phyloP scores from a whole-genome alignment of 2,113 vertebrate species.

The Acrocephalus kingi region DNA sequence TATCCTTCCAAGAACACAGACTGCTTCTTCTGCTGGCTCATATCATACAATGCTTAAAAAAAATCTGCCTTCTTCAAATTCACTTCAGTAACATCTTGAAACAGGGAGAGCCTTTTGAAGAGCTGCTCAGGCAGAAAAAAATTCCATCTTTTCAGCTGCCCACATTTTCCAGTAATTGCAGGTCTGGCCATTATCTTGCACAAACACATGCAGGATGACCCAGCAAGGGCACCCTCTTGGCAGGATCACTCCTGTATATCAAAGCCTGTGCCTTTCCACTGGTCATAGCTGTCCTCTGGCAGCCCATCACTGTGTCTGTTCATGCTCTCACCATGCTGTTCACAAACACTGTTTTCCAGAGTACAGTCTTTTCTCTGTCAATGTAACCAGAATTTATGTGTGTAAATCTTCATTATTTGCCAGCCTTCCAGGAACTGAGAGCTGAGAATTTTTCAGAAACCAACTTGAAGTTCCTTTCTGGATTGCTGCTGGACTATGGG shows the following conservation, averaged over 20 bases:
- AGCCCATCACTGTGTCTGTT: background rate
- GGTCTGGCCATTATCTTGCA: background rate
- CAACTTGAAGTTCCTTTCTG: background rate
- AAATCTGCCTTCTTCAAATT: background rate
- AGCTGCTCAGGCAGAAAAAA: background rate
- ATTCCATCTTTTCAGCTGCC: background rate
- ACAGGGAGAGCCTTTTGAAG: background rate
- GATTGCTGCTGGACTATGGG: background rate
- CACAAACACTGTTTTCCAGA: background rate
- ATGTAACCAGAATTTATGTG: background rate
- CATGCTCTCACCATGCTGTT: background rate
- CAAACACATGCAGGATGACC: background rate
- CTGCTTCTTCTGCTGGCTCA: background rate
- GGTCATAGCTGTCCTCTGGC: background rate
- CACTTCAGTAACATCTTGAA: background rate
- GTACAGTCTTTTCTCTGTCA: background rate
- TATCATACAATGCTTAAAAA: background rate
- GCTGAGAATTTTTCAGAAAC: background rate
- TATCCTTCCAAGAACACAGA: background rate
- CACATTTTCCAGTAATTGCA: background rate
- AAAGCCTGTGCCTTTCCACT: background rate
- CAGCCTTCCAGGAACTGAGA: background rate
- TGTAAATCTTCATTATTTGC: background rate
- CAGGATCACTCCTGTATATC: background rate
- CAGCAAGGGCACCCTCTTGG: background rate